Evolutionary conservation across 2,797 vertebrate species (phyloP).

Genomic region (Silurus lanzhouensis): DNA sequence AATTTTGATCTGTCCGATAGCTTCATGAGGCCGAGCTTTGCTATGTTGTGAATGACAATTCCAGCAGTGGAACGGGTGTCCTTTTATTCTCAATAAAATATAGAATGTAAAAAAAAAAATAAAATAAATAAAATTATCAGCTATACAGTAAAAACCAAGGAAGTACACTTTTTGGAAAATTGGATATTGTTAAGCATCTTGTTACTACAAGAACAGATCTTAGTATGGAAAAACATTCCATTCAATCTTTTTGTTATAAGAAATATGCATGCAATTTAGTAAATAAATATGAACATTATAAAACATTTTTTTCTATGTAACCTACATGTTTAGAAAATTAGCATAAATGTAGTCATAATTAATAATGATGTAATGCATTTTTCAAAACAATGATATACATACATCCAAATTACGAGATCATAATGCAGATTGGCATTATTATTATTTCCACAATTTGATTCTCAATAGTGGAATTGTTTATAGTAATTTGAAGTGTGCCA

Average conservation of each 20-base stretch:
- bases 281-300: neutral
- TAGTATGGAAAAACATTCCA: neutral
- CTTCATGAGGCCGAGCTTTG: neutral
- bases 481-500: neutral
- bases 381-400: neutral
- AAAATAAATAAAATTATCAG: too few relatives aligned
- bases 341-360: too few relatives aligned
- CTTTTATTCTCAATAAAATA: neutral
- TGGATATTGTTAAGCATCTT: neutral
- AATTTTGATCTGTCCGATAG: constrained; percentile 7
- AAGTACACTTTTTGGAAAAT: neutral
- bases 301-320: neutral
- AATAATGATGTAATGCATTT: neutral
- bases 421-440: too few relatives aligned
- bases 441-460: too few relatives aligned
- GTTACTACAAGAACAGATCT: neutral
- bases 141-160: neutral
- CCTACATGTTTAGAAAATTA: neutral
- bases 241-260: too few relatives aligned
- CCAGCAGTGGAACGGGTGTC: neutral
- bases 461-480: neutral
- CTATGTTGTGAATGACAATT: neutral
- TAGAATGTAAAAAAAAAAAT: too few relatives aligned
- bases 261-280: too few relatives aligned
- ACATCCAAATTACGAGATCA: neutral